Conservation (phyloP, 2,888 invertebrate genomes). For the Drosophila fulvimacula region DNA sequence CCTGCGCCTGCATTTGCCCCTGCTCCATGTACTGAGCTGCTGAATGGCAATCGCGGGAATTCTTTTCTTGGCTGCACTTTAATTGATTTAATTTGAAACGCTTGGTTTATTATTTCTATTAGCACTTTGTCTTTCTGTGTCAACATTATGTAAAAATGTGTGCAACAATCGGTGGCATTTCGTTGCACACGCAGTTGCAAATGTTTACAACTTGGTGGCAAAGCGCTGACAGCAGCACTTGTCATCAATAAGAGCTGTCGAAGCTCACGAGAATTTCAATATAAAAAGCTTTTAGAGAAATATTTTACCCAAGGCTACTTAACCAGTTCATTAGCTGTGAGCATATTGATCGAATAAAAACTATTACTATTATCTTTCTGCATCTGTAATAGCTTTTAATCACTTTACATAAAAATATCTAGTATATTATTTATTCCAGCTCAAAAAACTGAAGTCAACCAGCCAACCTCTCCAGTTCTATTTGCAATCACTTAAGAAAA, state of each 20-base stretch:
- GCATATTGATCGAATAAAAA: neutral
- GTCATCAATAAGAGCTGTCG: neutral
- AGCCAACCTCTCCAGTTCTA: neutral
- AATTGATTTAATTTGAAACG: conserved; percentile 76
- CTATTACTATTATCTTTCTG: neutral
- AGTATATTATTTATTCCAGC: neutral
- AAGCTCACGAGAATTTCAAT: neutral
- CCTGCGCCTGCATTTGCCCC: conserved; percentile 26
- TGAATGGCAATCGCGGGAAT: conserved; percentile 65
- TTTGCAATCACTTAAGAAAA: conserved; percentile 6
- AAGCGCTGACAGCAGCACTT: conserved; percentile 4
- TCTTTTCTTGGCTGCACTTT: conserved; percentile 55
- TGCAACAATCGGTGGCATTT: conserved; percentile 43
- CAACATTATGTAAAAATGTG: conserved; percentile 66
- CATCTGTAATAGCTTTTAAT: neutral
- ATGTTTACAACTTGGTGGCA: conserved; percentile 9
- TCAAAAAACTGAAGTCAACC: neutral
- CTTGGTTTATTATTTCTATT: conserved; percentile 73
- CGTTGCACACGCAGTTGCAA: conserved; percentile 21
- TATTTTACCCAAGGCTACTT: neutral
- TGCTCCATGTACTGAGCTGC: neutral
- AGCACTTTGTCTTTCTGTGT: conserved; percentile 76
- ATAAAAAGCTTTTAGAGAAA: neutral
- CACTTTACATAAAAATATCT: neutral
- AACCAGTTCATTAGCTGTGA: neutral